These are phyloP conservation scores for Marisa cornuarietis DNA, from an alignment of 1,140 invertebrate genomes.

Conservation along the genomic window DNA sequence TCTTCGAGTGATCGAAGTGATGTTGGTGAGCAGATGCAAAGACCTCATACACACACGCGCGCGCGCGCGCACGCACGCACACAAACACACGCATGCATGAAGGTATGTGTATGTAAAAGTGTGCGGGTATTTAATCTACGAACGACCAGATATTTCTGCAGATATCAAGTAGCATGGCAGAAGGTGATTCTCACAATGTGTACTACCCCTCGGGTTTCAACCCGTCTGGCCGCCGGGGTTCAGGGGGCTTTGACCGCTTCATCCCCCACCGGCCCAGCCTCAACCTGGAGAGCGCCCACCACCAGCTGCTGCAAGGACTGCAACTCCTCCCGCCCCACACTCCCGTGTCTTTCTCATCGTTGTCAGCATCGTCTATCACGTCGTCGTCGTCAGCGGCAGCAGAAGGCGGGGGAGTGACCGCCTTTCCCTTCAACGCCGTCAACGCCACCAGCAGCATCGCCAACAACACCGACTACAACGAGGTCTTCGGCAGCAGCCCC, in stretches of 20 bases:
- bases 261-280: conserved; percentile 4
- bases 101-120: neutral
- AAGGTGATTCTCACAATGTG: too few relatives aligned
- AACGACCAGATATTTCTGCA: too few relatives aligned
- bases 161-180: too few relatives aligned
- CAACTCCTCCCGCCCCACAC: neutral
- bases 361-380: too few relatives aligned
- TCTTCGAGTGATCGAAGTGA: too few relatives aligned
- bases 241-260: conserved; percentile 7
- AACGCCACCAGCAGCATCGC: neutral
- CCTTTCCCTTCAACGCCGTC: neutral
- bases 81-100: conserved; percentile 17
- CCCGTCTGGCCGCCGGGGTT: too few relatives aligned
- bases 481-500: neutral
- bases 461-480: neutral
- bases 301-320: conserved; percentile 12
- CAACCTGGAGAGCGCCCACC: conserved; percentile 6
- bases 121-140: too few relatives aligned
- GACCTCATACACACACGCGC: neutral
- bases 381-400: too few relatives aligned
- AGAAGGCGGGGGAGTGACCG: neutral
- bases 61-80: conserved; percentile 9
- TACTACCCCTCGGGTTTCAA: too few relatives aligned
- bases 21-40: too few relatives aligned
- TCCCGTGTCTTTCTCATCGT: neutral